These are phyloP conservation scores for Gastrophryne carolinensis DNA, from an alignment of 2,797 vertebrate species.

Conservation along the genomic window DNA sequence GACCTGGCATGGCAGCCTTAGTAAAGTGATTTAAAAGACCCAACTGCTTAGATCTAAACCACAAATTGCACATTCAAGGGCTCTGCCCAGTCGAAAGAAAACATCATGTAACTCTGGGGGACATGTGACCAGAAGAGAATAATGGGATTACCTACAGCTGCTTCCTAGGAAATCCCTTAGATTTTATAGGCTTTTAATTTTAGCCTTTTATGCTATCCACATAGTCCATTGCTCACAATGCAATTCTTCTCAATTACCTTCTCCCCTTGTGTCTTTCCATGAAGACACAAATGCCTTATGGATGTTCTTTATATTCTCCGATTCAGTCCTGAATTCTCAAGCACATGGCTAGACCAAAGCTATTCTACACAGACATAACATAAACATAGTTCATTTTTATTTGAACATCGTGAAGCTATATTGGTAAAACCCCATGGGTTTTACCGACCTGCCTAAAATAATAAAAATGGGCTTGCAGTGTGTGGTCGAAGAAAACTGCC, in stretches of 20 bases:
- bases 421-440: slow-evolving; percentile 3
- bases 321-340: background rate
- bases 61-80: background rate
- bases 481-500: background rate
- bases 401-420: background rate
- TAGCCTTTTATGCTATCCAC: too few species aligned
- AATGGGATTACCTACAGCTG: background rate
- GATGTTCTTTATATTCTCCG: background rate
- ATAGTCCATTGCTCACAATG: too few species aligned
- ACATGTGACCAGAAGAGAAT: background rate
- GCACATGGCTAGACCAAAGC: background rate
- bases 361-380: background rate
- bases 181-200: background rate
- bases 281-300: background rate
- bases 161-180: background rate
- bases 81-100: background rate
- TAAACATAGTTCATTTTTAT: slow-evolving; percentile 28
- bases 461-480: background rate
- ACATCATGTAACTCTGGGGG: background rate
- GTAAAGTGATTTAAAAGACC: background rate
- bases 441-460: slow-evolving; percentile 6
- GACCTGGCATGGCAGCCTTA: background rate
- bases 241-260: background rate
- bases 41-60: background rate
- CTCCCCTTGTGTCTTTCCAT: background rate